These are phyloP conservation scores for Crocuta crocuta DNA, from an alignment of 2,113 vertebrate species.

Conservation along the genomic window DNA sequence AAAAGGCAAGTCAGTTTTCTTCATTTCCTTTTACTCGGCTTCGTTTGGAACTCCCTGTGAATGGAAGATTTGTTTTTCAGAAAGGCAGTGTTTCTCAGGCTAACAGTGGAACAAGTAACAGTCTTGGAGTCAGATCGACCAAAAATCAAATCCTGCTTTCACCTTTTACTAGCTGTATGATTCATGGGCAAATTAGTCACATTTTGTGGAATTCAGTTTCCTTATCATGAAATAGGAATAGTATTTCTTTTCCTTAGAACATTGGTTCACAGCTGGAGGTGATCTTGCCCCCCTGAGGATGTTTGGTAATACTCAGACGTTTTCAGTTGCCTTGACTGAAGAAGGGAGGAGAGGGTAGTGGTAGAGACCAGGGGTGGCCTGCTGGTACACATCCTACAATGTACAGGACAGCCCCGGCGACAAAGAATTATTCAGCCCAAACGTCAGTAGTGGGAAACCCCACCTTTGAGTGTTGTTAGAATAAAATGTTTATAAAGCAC, in stretches of 20 bases:
- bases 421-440: not conserved
- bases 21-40: not conserved
- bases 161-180: not conserved
- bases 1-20: conserved; percentile 57
- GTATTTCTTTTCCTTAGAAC: not conserved
- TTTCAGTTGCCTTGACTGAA: not conserved
- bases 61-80: not conserved
- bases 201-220: not conserved
- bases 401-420: accelerated
- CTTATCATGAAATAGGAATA: not conserved
- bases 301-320: not conserved
- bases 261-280: not conserved
- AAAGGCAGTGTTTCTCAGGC: not conserved
- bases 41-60: conserved; percentile 12
- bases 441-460: not conserved
- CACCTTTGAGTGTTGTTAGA: not conserved
- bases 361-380: not conserved
- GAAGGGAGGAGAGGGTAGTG: not conserved
- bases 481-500: not conserved
- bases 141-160: not conserved
- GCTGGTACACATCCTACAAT: accelerated
- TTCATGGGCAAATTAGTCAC: not conserved
- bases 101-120: not conserved
- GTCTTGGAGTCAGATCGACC: not conserved
- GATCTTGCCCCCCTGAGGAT: not conserved